phyloP scores from a whole-genome alignment of 2,797 vertebrate species.

The Aplochiton taeniatus region DNA sequence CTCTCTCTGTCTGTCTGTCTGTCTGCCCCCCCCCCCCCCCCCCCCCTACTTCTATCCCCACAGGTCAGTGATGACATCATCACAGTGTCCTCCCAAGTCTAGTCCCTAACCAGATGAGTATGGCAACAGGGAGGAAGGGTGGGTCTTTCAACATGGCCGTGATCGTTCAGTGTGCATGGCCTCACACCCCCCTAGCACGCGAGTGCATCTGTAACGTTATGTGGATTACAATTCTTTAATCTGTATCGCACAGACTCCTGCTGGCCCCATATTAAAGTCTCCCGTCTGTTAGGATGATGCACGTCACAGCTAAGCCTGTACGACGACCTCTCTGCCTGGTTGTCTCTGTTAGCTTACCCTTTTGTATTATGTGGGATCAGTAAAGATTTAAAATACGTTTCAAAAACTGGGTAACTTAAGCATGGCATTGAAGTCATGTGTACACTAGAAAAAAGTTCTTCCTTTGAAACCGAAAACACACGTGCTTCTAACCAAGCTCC shows the following conservation, averaged over 20 bases:
- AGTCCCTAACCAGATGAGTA: slow-evolving; percentile 43
- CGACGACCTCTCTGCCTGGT: too few species aligned
- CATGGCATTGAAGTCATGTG: background rate
- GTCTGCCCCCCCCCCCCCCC: background rate
- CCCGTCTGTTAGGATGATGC: background rate
- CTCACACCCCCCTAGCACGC: background rate
- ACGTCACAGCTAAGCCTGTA: background rate
- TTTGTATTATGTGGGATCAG: too few species aligned
- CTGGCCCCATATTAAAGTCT: background rate
- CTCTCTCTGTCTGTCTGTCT: background rate
- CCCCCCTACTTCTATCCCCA: background rate
- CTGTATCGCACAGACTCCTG: too few species aligned
- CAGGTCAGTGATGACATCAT: slow-evolving; percentile 52
- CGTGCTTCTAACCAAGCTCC: background rate
- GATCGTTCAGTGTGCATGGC: too few species aligned
- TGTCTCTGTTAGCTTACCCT: background rate
- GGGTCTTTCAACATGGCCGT: slow-evolving; percentile 6
- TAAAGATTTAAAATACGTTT: too few species aligned
- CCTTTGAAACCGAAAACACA: background rate
- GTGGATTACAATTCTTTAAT: background rate
- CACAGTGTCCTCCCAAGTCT: slow-evolving; percentile 9
- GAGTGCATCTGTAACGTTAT: background rate
- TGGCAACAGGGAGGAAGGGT: slow-evolving; percentile 69
- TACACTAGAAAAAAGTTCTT: background rate
- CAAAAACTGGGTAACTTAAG: too few species aligned